phyloP scores from a whole-genome alignment of 1,140 invertebrate species.

The Cephus cinctus region DNA sequence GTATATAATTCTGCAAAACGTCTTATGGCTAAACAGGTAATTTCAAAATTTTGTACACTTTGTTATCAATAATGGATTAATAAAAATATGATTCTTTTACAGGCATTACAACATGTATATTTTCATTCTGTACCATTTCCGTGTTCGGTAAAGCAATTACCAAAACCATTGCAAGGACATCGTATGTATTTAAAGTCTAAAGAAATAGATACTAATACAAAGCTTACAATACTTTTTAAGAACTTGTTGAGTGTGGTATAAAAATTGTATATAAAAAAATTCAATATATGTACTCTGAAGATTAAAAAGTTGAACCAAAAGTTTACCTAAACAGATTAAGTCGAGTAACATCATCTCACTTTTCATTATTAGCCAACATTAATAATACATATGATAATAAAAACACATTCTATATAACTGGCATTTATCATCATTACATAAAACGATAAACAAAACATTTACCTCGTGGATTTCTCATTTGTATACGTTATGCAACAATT shows the following conservation, averaged over 20 bases:
- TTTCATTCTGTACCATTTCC: conserved; percentile 44
- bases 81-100: conserved; percentile 20
- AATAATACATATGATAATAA: conserved; percentile 3
- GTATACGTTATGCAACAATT: too few species aligned
- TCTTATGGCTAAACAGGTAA: conserved; percentile 78
- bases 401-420: neutral
- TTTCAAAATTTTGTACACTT: conserved; percentile 8
- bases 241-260: conserved; percentile 30
- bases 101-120: conserved; percentile 47
- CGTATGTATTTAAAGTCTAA: conserved; percentile 37
- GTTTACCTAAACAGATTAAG: neutral
- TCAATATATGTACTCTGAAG: neutral
- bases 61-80: conserved; percentile 15
- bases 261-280: neutral
- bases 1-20: conserved; percentile 81
- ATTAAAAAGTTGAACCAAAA: neutral
- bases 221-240: conserved; percentile 36
- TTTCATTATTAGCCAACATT: too few species aligned
- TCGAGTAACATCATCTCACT: too few species aligned
- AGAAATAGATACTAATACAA: conserved; percentile 38
- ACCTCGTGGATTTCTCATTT: too few species aligned
- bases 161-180: conserved; percentile 42
- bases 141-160: conserved; percentile 31
- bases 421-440: neutral
- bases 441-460: too few species aligned